phyloP scores from a whole-genome alignment of 1,140 invertebrate species.

The Chironomus tepperi region DNA sequence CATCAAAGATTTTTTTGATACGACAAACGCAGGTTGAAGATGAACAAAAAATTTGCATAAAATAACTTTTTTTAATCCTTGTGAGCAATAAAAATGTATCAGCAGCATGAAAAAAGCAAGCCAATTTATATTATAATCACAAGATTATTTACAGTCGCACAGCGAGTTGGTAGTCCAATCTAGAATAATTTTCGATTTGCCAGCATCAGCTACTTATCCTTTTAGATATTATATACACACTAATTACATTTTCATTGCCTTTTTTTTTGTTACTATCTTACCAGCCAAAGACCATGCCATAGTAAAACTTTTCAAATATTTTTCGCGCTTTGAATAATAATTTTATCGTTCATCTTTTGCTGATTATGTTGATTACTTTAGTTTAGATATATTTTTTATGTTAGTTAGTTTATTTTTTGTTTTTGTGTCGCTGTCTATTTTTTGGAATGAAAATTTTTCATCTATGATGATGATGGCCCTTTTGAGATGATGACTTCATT shows the following conservation, averaged over 20 bases:
- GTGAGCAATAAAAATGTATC: conserved; percentile 3
- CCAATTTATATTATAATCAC: conserved; percentile 23
- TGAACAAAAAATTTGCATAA: background rate
- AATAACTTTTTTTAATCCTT: conserved; percentile 3
- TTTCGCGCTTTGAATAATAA: conserved; percentile 17
- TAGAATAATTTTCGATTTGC: conserved; percentile 4
- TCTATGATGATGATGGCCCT: no score
- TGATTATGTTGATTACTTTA: background rate
- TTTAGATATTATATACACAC: background rate
- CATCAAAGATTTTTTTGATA: conserved; percentile 16
- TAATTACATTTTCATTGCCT: conserved; percentile 16
- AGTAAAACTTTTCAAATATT: conserved; percentile 21
- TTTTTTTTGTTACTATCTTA: background rate
- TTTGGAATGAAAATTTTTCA: background rate
- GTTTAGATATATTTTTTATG: no score
- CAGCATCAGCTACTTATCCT: conserved; percentile 19
- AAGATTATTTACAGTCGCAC: conserved; percentile 16
- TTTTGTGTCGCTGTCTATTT: no score
- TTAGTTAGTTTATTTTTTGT: no score
- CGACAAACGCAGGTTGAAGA: background rate
- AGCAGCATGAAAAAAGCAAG: background rate
- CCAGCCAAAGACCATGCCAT: background rate
- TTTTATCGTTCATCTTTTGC: conserved; percentile 3
- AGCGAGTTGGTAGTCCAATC: background rate
- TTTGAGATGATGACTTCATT: no score